Evolutionary conservation across 2,113 vertebrate genomes (phyloP), one percentile per base, ranked within the genome.

Genomic region (Ondatra zibethicus): DNA sequence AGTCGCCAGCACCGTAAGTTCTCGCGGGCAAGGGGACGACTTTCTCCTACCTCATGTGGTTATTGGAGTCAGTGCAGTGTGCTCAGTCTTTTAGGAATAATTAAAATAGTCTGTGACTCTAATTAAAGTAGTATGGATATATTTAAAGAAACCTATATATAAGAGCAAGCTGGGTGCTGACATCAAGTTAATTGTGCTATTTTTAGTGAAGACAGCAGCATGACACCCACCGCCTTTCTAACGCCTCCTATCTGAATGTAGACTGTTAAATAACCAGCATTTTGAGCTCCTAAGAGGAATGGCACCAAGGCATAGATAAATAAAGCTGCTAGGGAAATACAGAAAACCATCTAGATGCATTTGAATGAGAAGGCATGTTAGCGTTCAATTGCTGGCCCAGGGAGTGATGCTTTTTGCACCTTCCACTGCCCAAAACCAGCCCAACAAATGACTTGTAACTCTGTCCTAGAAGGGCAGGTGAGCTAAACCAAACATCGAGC

Each of bases 91-190:
- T 95, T 89, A 96, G 96, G 96, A 95, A 97, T 97, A 97, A 98
- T 98, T 97, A 97, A 96, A 97, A 96, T 95, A 97, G 95, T 95
- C 96, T 97, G 96, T 96, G 92, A 72, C 89, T 97, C 96, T 97
- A 97, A 97, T 98, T 97, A 97, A 97, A 97, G 96, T 70, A 86
- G 95, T 92, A 91, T 97, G 94, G 94, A 85, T 97, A 96, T 93
- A 96, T 96, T 96, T 36, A 55, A 94, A 96, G 91, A 96, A 96
- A 89, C 95, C 96, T 95, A 96, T 97, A 96, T 95, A 96, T 96
- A 97, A 97, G 97, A 96, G 70, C 96, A 97, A 98, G 96, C 97
- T 96, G 97, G 93, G 96, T 91, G 93, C 91, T 91, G 96, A 97
- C 97, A 97, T 94, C 96, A 70, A 96, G 96, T 92, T 98, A 97